Evolutionary conservation across 2,797 vertebrate species (phyloP), one percentile per base, ranked within the genome.

Genomic region (Chelon auratus): DNA sequence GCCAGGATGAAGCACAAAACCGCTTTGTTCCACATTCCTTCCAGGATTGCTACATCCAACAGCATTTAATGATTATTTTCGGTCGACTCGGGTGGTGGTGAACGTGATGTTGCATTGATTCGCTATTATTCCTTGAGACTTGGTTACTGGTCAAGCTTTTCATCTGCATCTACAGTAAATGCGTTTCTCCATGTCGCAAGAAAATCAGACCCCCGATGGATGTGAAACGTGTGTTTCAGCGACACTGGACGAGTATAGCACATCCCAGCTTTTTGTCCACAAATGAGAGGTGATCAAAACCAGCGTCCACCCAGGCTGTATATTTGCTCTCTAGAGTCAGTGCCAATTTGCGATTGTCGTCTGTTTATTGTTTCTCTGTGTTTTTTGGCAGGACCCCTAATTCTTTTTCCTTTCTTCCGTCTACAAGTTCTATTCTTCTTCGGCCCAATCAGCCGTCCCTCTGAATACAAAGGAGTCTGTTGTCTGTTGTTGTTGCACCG

Each of bases 381-480:
- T 52, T 82, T 75, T 81, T 74, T 4, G 0, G n/a, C 63, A 40
- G 14, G 57, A 51, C 42, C 63, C 40, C 52, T 8, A 15, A 37
- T 54, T 68, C 22, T 56, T n/a, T 36, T 48, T 57, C 5, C 12
- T 75, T 74, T 57, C 64, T 64, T 71, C 26, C 33, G 7, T 82
- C 78, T 72, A 83, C 60, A 75, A 68, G 64, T 57, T 56, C 13
- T 37, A 40, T 39, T 72, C 67, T 53, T 61, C 15, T 5, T 37
- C 33, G 48, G 77, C 72, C 68, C 75, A 77, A 75, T 76, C 78
- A 53, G 66, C 53, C 11, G 40, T 57, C 64, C 33, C 2, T 5
- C 54, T 48, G 60, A 76, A 66, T 22, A 91, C 90, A 91, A 91
- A 89, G 85, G 63, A 59, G 51, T 37, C 81, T 78, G 85, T 89